phyloP scores from a whole-genome alignment of 2,797 vertebrate genomes.

The Halcyon leucocephala region DNA sequence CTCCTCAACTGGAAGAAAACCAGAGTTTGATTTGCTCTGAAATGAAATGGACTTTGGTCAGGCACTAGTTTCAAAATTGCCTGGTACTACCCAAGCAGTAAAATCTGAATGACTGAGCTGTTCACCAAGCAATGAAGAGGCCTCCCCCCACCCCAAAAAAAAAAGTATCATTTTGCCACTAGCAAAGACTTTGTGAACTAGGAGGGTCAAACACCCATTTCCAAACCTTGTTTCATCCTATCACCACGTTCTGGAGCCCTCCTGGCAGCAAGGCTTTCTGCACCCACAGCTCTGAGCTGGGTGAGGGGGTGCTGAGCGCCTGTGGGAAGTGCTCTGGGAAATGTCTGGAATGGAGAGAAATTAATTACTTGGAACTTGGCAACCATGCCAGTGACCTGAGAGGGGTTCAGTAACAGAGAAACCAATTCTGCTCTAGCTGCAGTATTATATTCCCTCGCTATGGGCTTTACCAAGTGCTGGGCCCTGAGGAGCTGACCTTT shows the following conservation, averaged over 20 bases:
- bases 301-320: neutral
- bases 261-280: neutral
- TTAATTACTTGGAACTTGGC: neutral
- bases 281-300: rapidly evolving
- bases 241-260: neutral
- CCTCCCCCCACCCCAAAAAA: too few relatives aligned
- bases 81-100: neutral
- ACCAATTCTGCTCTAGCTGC: neutral
- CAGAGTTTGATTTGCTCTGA: slow-evolving; percentile 8
- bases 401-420: neutral
- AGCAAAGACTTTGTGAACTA: neutral
- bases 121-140: neutral
- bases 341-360: neutral
- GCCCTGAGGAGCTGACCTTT: slow-evolving; percentile 53
- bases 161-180: neutral
- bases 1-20: neutral
- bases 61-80: neutral
- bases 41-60: neutral
- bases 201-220: neutral
- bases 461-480: slow-evolving; percentile 1
- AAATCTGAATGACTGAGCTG: neutral
- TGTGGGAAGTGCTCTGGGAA: neutral
- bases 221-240: neutral
- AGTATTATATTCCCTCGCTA: neutral
- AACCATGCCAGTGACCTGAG: neutral